Evolutionary conservation across 2,113 vertebrate species (phyloP), one percentile per base, ranked within the genome.

Genomic region (Gambusia affinis): DNA sequence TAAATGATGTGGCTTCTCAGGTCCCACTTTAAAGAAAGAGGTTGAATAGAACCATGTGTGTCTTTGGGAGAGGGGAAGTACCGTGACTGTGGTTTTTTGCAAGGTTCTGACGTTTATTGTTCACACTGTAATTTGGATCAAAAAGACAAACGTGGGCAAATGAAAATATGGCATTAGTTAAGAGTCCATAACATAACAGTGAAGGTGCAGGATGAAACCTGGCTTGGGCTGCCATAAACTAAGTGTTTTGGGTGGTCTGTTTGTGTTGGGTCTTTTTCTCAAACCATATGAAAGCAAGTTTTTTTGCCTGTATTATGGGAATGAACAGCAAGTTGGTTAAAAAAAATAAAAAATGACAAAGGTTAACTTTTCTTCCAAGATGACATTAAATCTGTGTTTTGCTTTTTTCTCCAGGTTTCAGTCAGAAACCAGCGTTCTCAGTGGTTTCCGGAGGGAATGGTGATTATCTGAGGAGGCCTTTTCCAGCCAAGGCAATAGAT

Each of bases 31-130:
- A 75, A 83, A 78, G 72, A 82, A 70, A 67, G 75, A 76, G 75
- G 88, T 79, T 79, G 75, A 92, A 69, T 76, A 78, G 65, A 91
- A 90, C 79, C 92, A 93, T 88, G 73, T 93, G 92, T 89, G 82
- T 83, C 76, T 85, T 87, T 83, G 90, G 79, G 80, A 86, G 75
- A 79, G 47, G 67, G 79, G 61, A 69, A 69, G 72, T 67, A 75
- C 67, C 75, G 61, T 75, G 73, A 69, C 57, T 76, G 80, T 61
- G 80, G 69, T 67, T 87, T 89, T 72, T 86, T 88, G 82, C 64
- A 80, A 67, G 76, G 74, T 80, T 83, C 81, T 87, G 87, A 89
- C 76, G 77, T 89, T 79, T 90, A 87, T 85, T 85, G 75, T 83
- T 87, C 85, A 81, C 82, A 84, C 86, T 89, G 76, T 89, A 89